Evolutionary conservation across 2,113 vertebrate species (phyloP).

Genomic region (Mobula birostris): DNA sequence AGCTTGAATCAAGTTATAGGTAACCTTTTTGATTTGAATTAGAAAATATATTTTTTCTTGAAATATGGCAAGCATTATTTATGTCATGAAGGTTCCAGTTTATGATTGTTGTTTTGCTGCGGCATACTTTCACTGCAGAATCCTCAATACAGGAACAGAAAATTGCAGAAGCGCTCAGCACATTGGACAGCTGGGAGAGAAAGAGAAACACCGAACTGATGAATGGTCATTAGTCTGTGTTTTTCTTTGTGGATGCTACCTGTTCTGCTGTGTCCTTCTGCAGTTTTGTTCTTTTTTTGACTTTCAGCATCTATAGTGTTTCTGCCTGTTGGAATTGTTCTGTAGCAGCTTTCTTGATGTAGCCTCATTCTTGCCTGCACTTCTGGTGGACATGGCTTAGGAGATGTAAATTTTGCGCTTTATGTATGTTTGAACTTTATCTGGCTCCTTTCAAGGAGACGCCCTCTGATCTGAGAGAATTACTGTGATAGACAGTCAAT

Average conservation of each 20-base stretch:
- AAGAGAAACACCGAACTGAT: too few relatives aligned
- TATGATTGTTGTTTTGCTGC: neutral
- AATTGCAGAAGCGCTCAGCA: too few relatives aligned
- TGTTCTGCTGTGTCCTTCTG: too few relatives aligned
- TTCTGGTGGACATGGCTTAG: neutral
- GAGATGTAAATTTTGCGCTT: neutral
- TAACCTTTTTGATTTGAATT: neutral
- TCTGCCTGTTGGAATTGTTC: neutral
- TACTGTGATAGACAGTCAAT: neutral
- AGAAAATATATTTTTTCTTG: neutral
- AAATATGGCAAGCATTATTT: neutral
- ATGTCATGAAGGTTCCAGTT: neutral
- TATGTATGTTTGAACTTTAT: neutral
- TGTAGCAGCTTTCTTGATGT: neutral
- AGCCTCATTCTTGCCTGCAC: neutral
- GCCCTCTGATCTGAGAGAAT: neutral
- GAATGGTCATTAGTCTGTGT: too few relatives aligned
- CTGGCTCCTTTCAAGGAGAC: neutral
- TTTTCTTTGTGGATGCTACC: too few relatives aligned
- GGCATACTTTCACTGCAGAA: neutral
- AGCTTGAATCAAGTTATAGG: too few relatives aligned
- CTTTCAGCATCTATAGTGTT: too few relatives aligned
- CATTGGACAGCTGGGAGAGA: too few relatives aligned
- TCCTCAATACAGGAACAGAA: too few relatives aligned
- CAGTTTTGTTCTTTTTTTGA: too few relatives aligned